These are phyloP conservation scores for Eudyptes chrysolophus DNA, from an alignment of 2,113 vertebrate species.

Conservation along the genomic window DNA sequence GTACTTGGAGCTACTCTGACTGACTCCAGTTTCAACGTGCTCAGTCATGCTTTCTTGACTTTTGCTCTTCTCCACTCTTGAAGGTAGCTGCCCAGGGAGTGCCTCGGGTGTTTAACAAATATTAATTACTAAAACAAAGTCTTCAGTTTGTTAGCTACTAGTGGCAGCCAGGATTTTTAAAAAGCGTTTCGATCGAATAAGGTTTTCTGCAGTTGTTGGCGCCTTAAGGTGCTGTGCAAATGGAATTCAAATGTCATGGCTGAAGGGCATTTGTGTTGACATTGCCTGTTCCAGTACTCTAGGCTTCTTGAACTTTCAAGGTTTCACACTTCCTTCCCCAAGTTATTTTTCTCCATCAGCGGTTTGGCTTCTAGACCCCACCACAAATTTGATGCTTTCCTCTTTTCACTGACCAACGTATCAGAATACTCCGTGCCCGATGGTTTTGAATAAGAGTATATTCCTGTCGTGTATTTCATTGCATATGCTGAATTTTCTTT, in stretches of 20 bases:
- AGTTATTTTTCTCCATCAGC: not conserved
- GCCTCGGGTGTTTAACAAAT: not conserved
- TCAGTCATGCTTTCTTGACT: not conserved
- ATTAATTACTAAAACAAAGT: not conserved
- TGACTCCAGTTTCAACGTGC: not conserved
- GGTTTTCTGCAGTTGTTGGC: not conserved
- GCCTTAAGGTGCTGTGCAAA: not conserved
- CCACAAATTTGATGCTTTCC: not conserved
- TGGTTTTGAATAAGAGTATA: not conserved
- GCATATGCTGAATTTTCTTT: not conserved
- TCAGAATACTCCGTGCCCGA: accelerated
- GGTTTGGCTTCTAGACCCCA: not conserved
- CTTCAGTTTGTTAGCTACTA: not conserved
- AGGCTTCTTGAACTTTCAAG: not conserved
- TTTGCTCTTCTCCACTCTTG: not conserved
- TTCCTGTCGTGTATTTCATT: not conserved
- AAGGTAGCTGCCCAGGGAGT: not conserved
- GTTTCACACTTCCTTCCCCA: not conserved
- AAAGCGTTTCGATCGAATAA: accelerated
- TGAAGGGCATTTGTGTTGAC: not conserved
- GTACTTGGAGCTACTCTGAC: not conserved
- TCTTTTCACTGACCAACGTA: not conserved
- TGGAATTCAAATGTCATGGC: not conserved
- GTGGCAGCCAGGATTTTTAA: not conserved
- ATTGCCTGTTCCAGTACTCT: not conserved